Evolutionary conservation across 2,888 invertebrate species (phyloP).

Genomic region (Eristalis pertinax): DNA sequence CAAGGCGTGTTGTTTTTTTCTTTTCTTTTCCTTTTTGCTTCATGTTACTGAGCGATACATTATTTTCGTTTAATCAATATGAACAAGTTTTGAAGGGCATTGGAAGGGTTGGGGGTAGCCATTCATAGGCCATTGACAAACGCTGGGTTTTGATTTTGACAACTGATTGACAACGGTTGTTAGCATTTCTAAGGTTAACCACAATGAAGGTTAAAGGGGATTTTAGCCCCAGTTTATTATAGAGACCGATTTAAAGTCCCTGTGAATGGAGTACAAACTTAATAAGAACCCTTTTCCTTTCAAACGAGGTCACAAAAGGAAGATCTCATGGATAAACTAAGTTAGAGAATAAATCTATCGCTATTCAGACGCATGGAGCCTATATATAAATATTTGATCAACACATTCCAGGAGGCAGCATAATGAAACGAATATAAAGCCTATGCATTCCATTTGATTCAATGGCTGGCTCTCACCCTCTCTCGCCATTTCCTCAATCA

Average conservation of each 20-base stretch:
- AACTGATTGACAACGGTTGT: slow-evolving; percentile 21
- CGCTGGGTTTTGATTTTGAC: slow-evolving; percentile 11
- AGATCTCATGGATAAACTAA: no score
- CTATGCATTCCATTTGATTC: not conserved
- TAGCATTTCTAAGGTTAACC: not conserved
- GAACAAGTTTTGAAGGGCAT: slow-evolving; percentile 54
- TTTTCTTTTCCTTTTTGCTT: slow-evolving; percentile 27
- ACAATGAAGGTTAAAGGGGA: not conserved
- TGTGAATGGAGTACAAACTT: not conserved
- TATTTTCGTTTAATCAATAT: slow-evolving; percentile 45
- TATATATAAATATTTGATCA: not conserved
- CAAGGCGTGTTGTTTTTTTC: no score
- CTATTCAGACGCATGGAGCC: not conserved
- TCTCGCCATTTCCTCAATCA: slow-evolving; percentile 1
- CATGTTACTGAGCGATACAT: slow-evolving; percentile 27
- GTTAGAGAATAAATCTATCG: no score
- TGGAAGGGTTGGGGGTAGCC: not conserved
- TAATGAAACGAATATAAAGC: not conserved
- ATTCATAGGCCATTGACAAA: no score
- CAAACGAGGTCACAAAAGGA: no score
- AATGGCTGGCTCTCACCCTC: not conserved
- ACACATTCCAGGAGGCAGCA: not conserved
- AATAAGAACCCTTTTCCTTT: no score
- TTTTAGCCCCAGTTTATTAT: not conserved
- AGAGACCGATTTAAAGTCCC: not conserved